These are phyloP conservation scores for Ceratina australensis DNA, from an alignment of 1,140 invertebrate genomes.

Conservation along the genomic window DNA sequence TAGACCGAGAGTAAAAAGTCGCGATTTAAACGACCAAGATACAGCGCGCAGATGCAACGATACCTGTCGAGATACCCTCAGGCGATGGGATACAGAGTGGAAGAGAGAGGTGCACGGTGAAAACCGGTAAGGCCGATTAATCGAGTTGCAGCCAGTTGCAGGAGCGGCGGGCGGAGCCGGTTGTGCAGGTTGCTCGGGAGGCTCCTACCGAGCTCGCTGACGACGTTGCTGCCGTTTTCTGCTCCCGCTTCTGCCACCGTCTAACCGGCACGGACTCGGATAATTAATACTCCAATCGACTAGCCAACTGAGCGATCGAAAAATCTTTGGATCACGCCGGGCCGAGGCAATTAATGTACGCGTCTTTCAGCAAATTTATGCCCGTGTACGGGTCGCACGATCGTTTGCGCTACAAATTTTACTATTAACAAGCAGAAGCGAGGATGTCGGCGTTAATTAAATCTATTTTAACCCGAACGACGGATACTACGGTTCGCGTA, in stretches of 20 bases:
- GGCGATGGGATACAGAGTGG: slow-evolving; percentile 10
- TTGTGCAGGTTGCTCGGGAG: slow-evolving; percentile 62
- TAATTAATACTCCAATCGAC: slow-evolving; percentile 20
- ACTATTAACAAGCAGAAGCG: background rate
- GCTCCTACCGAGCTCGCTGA: slow-evolving; percentile 32
- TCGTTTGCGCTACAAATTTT: background rate
- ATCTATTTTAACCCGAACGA: slow-evolving; percentile 29
- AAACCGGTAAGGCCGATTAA: slow-evolving; percentile 72
- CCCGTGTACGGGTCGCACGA: background rate
- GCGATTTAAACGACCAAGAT: slow-evolving; percentile 22
- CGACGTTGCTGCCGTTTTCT: slow-evolving; percentile 51
- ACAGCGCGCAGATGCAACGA: slow-evolving; percentile 29
- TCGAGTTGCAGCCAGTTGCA: slow-evolving; percentile 42
- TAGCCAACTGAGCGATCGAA: slow-evolving; percentile 26
- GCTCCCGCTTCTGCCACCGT: slow-evolving; percentile 27
- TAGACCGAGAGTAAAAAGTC: background rate
- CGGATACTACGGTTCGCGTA: background rate
- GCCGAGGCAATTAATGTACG: slow-evolving; percentile 7
- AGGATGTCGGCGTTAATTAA: slow-evolving; percentile 27
- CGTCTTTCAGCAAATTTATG: slow-evolving; percentile 4
- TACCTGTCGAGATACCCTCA: slow-evolving; percentile 38
- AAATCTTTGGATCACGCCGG: slow-evolving; percentile 8
- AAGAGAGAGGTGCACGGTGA: slow-evolving; percentile 39
- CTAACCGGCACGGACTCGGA: background rate
- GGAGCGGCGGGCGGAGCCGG: slow-evolving; percentile 59